Evolutionary conservation across 2,888 invertebrate genomes (phyloP), one percentile per base, ranked within the genome.

Genomic region (Euplexia lucipara): DNA sequence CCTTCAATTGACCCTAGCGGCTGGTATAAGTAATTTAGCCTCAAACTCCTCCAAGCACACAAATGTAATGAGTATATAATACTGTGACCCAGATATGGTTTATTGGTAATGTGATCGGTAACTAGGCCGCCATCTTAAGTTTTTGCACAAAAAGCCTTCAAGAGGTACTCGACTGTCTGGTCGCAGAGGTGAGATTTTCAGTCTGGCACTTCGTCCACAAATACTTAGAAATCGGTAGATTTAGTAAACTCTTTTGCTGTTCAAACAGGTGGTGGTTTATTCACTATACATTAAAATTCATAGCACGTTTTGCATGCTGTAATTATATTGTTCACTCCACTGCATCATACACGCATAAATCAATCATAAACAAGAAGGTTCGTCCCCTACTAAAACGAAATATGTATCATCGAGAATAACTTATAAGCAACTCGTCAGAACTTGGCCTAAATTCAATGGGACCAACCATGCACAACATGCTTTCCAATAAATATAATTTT

Each of bases 81-180:
- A 1, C 20, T 7, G 16, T 22, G 20, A 22, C 41, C 16, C 14
- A 18, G 14, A 42, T 22, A 35, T 20, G 14, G 20, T n/a, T 44
- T 37, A 16, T 22, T 22, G 16, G 5, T 47, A 18, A 10, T 14
- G 26, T n/a, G 32, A 60, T 20, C 22, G 26, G 18, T 61, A 22
- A 34, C 30, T 48, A 47, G 16, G 49, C 20, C 42, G 64, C 41
- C 48, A 63, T 63, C 63, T 49, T 63, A 49, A 35, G 14, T 37
- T 64, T 44, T 30, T 32, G n/a, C 14, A 22, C 9, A 16, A 16
- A 20, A 41, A 53, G 22, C 22, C 26, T 32, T 45, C n/a, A 26
- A 45, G 52, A 53, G 52, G 39, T 65, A 45, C 51, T 65, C 45
- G 39, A 65, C 52, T 37, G 32, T 64, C 44, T 63, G 44, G 42